Evolutionary conservation across 2,797 vertebrate species (phyloP), one percentile per base, ranked within the genome.

Genomic region (Natrix natrix): DNA sequence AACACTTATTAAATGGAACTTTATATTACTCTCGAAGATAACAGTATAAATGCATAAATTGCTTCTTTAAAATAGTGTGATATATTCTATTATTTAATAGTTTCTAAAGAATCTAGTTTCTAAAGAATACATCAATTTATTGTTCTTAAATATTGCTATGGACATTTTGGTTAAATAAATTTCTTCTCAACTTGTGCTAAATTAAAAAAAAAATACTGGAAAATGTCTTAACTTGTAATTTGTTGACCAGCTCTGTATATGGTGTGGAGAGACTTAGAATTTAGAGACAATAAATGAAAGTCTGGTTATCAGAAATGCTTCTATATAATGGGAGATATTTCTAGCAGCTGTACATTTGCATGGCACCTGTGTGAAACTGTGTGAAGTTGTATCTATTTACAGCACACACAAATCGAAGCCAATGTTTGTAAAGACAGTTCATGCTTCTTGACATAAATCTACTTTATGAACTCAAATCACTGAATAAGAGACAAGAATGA

Each of bases 391-490:
- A 88, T 88, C 28, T 91, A 91, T 91, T 93, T 93, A 91, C 28
- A 93, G 43, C 63, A 88, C 28, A 63, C 43, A 93, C 86, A 93
- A 91, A 93, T 91, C 5, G 5, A 91, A 88, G 20, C 55, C 22
- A 91, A 55, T 88, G 86, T 91, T 91, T 78, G 56, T 91, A 95
- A 93, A 96, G 94, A 96, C 95, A 92, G 94, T 95, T n/a, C 92
- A 95, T 86, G 91, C 94, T 94, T 92, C 94, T 87, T 96, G 95
- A 95, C 94, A 96, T 96, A 95, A 96, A 94, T 95, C 92, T 90
- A 91, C 94, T 94, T 96, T 97, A 96, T 95, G 95, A 96, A 96
- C 96, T 96, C 93, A 96, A 92, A 93, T 90, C 92, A 95, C 92
- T 95, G 94, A 94, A 92, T 94, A 95, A 94, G n/a, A 93, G 94